These are phyloP conservation scores for Lamellibrachia luymesi DNA, from an alignment of 1,140 invertebrate genomes.

Conservation along the genomic window DNA sequence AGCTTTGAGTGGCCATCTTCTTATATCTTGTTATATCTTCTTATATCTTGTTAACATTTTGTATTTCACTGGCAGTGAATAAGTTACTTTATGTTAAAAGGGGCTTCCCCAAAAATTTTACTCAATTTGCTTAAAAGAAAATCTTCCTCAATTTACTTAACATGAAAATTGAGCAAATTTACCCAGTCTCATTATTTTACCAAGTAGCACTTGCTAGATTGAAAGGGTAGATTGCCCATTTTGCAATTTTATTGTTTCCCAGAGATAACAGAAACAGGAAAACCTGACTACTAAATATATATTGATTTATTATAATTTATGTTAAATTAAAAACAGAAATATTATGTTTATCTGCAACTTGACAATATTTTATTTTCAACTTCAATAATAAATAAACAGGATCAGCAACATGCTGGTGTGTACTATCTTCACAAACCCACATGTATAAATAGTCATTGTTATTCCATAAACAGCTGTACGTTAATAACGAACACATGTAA, in stretches of 20 bases:
- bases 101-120: neutral
- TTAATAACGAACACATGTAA: neutral
- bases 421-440: neutral
- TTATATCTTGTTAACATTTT: no score
- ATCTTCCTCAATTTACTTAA: neutral
- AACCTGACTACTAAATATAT: neutral
- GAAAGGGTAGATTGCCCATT: neutral
- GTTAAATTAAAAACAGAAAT: neutral
- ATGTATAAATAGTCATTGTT: neutral
- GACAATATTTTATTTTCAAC: neutral
- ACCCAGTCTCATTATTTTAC: neutral
- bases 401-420: neutral
- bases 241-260: neutral
- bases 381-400: neutral
- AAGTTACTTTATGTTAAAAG: no score
- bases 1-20: no score
- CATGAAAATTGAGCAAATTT: neutral
- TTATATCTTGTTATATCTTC: no score
- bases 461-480: neutral
- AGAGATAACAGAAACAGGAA: neutral
- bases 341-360: neutral
- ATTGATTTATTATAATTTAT: neutral
- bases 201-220: neutral
- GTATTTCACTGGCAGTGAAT: no score
- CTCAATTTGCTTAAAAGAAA: neutral